Percentiles rank a stretch among this genome's conserved stretches.
phyloP scores from a whole-genome alignment of 2,797 vertebrate species.

The Aphelocoma californica region DNA sequence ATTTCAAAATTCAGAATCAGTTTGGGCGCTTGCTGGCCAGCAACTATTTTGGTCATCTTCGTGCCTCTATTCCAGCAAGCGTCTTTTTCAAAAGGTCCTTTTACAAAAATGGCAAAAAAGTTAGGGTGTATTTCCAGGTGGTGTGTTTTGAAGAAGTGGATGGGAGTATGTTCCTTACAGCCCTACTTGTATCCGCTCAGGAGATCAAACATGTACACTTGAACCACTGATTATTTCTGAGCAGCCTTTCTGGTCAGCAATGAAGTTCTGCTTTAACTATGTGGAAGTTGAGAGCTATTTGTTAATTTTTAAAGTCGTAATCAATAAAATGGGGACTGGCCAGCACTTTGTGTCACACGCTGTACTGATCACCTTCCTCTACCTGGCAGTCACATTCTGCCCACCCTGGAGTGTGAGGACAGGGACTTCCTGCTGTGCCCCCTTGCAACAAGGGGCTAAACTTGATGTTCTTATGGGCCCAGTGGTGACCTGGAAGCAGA shows the following conservation, averaged over 20 bases:
- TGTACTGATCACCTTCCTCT: not conserved
- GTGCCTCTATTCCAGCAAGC: not conserved
- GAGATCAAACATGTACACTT: not conserved
- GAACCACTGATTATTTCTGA: not conserved
- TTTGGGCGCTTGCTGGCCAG: not conserved
- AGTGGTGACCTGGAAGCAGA: not conserved
- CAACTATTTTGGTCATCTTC: not conserved
- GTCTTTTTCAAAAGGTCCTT: not conserved
- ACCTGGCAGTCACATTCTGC: not conserved
- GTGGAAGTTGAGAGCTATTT: not conserved
- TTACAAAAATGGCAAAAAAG: not conserved
- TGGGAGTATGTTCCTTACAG: not conserved
- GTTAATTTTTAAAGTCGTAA: not conserved
- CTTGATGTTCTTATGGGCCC: not conserved
- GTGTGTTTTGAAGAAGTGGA: not conserved
- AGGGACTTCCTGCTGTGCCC: fast-evolving
- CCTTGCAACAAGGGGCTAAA: not conserved
- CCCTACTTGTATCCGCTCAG: not conserved
- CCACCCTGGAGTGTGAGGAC: not conserved
- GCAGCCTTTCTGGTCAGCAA: not conserved
- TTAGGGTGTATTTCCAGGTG: fast-evolving
- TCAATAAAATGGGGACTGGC: not conserved
- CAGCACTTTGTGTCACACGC: fast-evolving
- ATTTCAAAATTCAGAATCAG: not conserved
- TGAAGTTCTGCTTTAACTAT: not conserved